Base-by-base conservation (phyloP, 2,113 vertebrate species). In the Formicarius rufipectus region DNA sequence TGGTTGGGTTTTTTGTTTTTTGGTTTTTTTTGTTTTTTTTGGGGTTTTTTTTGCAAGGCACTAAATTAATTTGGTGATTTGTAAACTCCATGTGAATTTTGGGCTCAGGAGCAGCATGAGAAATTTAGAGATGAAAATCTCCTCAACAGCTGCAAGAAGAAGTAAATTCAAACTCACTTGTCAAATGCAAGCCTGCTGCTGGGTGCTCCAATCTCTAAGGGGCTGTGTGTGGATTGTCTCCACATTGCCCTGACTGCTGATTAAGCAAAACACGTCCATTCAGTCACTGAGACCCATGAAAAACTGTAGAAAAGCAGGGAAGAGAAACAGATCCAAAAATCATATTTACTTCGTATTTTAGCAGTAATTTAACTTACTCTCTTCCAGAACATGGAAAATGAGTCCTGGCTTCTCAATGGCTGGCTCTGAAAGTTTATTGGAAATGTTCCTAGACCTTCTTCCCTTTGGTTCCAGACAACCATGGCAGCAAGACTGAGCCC, bases 131-230 rank as follows among this genome's bases (percentile, higher is more conserved):
- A 73, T 30, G 45, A 63, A 89, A 77, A 78, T 47, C 40, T 83
- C 33, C 55, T 75, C 80, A 84, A 40, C 81, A 94, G 78, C 87
- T 96, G 82, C 45, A 93, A 74, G 58, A 87, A 84, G 58, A 81
- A 93, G 74, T 82, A 85, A 96, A 95, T 91, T 89, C 71, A 80
- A 85, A 58, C 35, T 90, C 37, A 5, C 49, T 69, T 80, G 50
- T 93, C 81, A 91, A 85, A 89, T 14, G 6, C 23, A 73, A 89
- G 45, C 12, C 45, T 91, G 31, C 37, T 93, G 53, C 71, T 87
- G 91, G 50, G 81, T 9, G 1, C 53, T 42, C 19, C 5, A 31
- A 49, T 62, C 20, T 79, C 40, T 53, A 18, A 6, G 69, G 69
- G 53, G n/a, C 37, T 73, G 14, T 28, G 12, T 63, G 12, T 73